Conservation (phyloP, 92 coral and sea anemone species). For the Paragorgia papillata region DNA sequence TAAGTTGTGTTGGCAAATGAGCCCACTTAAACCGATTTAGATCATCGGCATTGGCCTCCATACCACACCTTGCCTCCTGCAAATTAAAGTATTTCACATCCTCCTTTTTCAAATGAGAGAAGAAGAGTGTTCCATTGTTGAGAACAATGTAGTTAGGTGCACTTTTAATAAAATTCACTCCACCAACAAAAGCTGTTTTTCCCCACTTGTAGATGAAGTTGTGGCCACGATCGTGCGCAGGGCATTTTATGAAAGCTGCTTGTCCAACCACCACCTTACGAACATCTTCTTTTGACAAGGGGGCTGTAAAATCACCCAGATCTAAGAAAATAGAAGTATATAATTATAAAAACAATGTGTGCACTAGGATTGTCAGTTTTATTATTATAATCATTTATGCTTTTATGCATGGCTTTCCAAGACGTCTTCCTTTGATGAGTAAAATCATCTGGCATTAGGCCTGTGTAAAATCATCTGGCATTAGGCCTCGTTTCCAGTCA, state of each 20-base stretch:
- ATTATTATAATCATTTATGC: too few species aligned
- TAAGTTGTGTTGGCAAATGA: too few species aligned
- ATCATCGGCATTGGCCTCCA: conserved; percentile 11
- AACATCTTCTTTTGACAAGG: too few species aligned
- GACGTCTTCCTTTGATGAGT: too few species aligned
- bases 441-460: too few species aligned
- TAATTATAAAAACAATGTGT: background rate
- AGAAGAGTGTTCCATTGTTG: conserved; percentile 30
- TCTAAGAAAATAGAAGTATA: background rate
- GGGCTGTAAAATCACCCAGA: conserved; percentile 16
- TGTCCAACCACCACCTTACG: conserved; percentile 11
- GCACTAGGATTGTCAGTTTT: background rate
- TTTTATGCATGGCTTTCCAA: too few species aligned
- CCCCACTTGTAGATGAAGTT: conserved; percentile 42
- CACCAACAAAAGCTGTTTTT: background rate
- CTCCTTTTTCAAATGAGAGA: conserved; percentile 10
- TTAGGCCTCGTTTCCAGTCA: too few species aligned
- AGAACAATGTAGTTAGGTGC: conserved; percentile 24
- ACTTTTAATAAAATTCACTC: conserved; percentile 7
- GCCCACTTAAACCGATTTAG: conserved; percentile 29
- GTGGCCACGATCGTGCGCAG: conserved; percentile 4
- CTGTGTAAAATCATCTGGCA: too few species aligned
- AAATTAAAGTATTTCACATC: conserved; percentile 4
- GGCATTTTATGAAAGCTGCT: conserved; percentile 27
- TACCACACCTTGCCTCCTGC: conserved; percentile 2